Evolutionary conservation across 2,888 invertebrate species (phyloP).

Genomic region (Lepas anatifera): DNA sequence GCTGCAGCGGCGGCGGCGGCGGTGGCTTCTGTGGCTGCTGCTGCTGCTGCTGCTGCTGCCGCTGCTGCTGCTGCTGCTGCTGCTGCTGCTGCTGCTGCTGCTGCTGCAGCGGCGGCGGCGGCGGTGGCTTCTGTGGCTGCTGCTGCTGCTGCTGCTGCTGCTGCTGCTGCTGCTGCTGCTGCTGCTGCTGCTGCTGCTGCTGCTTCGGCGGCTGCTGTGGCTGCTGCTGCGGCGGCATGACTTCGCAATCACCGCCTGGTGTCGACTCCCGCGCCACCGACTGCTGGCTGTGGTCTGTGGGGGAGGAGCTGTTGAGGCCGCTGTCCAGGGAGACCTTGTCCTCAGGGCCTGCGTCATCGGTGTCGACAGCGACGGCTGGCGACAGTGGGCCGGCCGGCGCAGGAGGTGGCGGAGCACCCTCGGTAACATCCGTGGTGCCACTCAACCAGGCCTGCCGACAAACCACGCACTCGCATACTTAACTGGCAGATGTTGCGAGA

Average conservation of each 20-base stretch:
- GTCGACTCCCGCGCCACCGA: conserved; percentile 27
- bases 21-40: background rate
- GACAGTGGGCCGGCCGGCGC: background rate
- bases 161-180: background rate
- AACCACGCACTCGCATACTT: no score
- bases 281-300: conserved; percentile 33
- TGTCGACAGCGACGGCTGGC: background rate
- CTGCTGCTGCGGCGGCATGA: background rate
- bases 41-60: background rate
- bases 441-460: no score
- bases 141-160: no score
- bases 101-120: background rate
- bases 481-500: no score
- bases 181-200: background rate
- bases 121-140: background rate
- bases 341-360: background rate
- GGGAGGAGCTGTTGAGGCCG: conserved; percentile 18
- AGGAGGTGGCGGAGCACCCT: no score
- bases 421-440: no score
- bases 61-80: background rate
- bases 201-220: background rate
- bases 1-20: background rate
- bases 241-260: conserved; percentile 27
- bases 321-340: conserved; percentile 12
- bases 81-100: background rate